Conservation (phyloP, 1,140 invertebrate genomes). For the Drosophila nigromelanica region DNA sequence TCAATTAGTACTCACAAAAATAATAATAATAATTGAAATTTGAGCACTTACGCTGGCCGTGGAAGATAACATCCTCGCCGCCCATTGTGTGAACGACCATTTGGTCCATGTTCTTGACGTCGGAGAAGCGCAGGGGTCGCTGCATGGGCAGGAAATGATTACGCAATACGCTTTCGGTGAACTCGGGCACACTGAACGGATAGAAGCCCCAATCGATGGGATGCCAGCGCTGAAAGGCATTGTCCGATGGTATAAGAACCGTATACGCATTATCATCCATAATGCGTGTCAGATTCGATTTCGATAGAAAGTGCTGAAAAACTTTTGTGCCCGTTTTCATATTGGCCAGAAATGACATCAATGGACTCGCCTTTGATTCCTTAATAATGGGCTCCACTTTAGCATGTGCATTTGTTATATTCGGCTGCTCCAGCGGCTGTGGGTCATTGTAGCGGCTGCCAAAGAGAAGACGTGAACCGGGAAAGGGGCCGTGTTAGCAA, state of each 20-base stretch:
- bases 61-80: conserved; percentile 85
- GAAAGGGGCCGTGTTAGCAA: conserved; percentile 16
- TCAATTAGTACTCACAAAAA: conserved; percentile 1
- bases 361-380: conserved; percentile 85
- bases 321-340: conserved; percentile 87
- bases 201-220: conserved; percentile 89
- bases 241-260: conserved; percentile 87
- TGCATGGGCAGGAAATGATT: conserved; percentile 87
- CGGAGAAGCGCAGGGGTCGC: conserved; percentile 85
- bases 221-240: conserved; percentile 88
- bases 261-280: conserved; percentile 87
- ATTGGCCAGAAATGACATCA: conserved; percentile 86
- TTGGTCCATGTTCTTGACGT: conserved; percentile 85
- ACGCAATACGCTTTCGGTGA: conserved; percentile 86
- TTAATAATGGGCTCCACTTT: conserved; percentile 83
- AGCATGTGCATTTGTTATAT: conserved; percentile 76
- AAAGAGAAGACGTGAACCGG: not conserved
- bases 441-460: conserved; percentile 82
- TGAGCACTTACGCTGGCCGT: conserved; percentile 85
- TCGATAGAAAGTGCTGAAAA: conserved; percentile 87
- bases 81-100: conserved; percentile 85
- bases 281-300: conserved; percentile 86
- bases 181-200: conserved; percentile 88
- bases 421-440: conserved; percentile 81
- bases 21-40: conserved; percentile 5